Percentiles rank a stretch among this genome's conserved stretches.
These are phyloP conservation scores for Tachysurus fulvidraco DNA, from an alignment of 2,113 vertebrate species.

Conservation along the genomic window DNA sequence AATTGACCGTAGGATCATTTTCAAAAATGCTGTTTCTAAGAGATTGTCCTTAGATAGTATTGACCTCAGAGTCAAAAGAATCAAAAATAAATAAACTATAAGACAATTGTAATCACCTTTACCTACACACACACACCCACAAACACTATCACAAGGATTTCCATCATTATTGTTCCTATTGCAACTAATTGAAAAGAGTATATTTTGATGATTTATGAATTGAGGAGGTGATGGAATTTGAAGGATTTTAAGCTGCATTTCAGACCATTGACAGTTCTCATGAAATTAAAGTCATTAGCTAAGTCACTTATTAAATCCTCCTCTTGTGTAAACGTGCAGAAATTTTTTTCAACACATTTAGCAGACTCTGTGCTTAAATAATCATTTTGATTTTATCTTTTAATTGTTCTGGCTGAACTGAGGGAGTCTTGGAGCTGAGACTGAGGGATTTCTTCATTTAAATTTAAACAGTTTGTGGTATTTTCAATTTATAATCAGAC, in stretches of 20 bases:
- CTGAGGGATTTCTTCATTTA: neutral
- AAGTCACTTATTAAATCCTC: neutral
- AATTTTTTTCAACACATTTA: neutral
- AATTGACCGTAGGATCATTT: neutral
- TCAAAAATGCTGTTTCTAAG: neutral
- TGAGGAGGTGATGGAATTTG: neutral
- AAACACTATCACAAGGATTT: neutral
- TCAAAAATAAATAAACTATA: too few relatives aligned
- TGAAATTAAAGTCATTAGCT: neutral
- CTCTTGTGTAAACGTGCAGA: neutral
- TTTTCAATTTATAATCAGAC: too few relatives aligned
- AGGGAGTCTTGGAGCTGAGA: neutral
- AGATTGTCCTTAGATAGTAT: too few relatives aligned
- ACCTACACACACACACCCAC: neutral
- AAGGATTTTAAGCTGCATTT: neutral
- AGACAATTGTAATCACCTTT: neutral
- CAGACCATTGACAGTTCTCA: neutral
- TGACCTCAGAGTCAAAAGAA: neutral
- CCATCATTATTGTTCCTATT: neutral
- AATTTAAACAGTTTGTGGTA: too few relatives aligned
- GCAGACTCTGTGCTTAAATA: neutral
- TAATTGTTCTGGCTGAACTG: neutral
- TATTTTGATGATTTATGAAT: neutral
- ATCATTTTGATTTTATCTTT: constrained; percentile 1
- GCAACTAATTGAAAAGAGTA: too few relatives aligned